A percentile compares a stretch with the other conserved stretches of the same genome.
These are phyloP conservation scores for Psilanteris sp. DNA, from an alignment of 1,140 invertebrate genomes.

Conservation along the genomic window DNA sequence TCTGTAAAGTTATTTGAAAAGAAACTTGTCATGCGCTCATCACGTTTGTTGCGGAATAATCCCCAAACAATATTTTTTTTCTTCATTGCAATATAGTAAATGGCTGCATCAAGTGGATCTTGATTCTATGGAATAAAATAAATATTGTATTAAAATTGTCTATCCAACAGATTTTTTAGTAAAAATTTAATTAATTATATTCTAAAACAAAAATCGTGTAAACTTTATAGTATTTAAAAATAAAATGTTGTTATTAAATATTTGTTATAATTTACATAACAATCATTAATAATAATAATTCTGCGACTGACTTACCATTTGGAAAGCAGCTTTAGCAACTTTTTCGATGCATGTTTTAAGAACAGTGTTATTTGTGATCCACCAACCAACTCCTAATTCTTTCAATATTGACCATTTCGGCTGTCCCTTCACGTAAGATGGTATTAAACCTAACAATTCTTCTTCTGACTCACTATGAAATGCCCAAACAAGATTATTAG, in stretches of 20 bases:
- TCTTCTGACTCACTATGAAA: constrained; percentile 99
- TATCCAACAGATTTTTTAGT: not conserved
- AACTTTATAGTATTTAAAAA: no score
- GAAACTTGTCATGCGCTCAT: constrained; percentile 96
- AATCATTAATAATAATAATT: no score
- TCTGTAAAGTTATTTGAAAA: constrained; percentile 97
- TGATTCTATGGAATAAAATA: constrained; percentile 75
- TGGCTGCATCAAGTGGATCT: constrained; percentile 97
- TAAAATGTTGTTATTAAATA: not conserved
- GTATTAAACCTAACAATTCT: constrained; percentile 94
- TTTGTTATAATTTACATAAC: not conserved
- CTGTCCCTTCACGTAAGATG: constrained; percentile 90
- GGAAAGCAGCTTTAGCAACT: constrained; percentile 94
- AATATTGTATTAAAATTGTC: constrained; percentile 1
- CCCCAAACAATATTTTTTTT: constrained; percentile 99
- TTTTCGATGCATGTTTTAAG: constrained; percentile 94
- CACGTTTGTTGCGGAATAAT: constrained; percentile 91
- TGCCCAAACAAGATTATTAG: constrained; percentile 98
- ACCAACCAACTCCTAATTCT: constrained; percentile 97
- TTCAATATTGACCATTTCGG: constrained; percentile 95
- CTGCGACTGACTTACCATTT: no score
- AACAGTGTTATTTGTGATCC: constrained; percentile 93
- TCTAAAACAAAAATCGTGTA: no score
- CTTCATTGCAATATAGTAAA: constrained; percentile 99
- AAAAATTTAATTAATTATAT: no score